These are phyloP conservation scores for Lasioglossum oenotherae DNA, from an alignment of 2,888 invertebrate genomes.

Conservation along the genomic window DNA sequence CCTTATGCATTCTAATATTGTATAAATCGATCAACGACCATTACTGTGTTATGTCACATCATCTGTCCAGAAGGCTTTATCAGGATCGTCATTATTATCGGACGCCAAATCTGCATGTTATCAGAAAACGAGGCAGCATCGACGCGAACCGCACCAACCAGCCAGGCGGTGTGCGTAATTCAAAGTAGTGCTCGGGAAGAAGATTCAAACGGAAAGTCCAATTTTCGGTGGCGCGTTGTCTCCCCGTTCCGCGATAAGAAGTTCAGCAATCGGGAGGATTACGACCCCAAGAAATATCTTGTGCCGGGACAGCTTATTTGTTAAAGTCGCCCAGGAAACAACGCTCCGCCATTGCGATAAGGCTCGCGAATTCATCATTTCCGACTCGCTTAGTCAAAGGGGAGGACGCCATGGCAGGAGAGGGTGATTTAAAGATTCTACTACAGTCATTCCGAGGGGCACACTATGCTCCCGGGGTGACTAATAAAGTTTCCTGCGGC, in stretches of 20 bases:
- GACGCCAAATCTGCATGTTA: neutral
- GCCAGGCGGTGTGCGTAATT: slow-evolving; percentile 36
- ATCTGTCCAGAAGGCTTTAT: neutral
- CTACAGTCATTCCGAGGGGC: slow-evolving; percentile 26
- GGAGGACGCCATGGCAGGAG: slow-evolving; percentile 18
- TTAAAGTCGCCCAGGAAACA: slow-evolving; percentile 50
- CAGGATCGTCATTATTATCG: neutral
- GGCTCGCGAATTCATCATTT: slow-evolving; percentile 77
- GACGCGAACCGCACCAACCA: slow-evolving; percentile 28
- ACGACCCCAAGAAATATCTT: slow-evolving; percentile 57
- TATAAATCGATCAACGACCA: no score
- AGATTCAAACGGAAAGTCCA: slow-evolving; percentile 58
- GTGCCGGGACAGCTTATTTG: slow-evolving; percentile 67
- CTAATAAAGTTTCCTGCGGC: slow-evolving; percentile 39
- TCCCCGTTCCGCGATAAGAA: slow-evolving; percentile 64
- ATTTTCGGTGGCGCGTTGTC: slow-evolving; percentile 57
- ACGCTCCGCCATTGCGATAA: slow-evolving; percentile 64
- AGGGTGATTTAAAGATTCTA: slow-evolving; percentile 60
- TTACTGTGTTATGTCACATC: neutral
- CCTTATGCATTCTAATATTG: no score
- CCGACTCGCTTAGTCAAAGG: slow-evolving; percentile 58
- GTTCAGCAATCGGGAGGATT: slow-evolving; percentile 66
- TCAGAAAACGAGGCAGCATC: neutral
- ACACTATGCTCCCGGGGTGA: slow-evolving; percentile 17
- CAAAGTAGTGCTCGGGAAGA: slow-evolving; percentile 24